Base-by-base conservation (phyloP, 2,888 invertebrate species). In the Tortricodes alternella region DNA sequence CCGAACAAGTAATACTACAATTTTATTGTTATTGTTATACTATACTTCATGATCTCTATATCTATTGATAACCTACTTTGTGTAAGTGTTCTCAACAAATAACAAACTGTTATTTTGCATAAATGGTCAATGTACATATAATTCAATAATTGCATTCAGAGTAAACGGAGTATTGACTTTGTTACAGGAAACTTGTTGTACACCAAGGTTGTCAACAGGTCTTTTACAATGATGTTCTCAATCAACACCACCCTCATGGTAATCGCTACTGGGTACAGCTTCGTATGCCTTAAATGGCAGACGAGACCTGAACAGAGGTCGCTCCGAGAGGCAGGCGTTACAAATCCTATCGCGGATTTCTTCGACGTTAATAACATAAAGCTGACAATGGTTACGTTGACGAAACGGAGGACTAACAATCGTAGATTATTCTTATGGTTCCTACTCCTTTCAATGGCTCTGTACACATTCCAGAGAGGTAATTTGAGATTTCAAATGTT, bases 381-480 rank as follows among this genome's bases (percentile, higher is more conserved):
- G 7, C 92, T 92, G 19, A 95, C 96, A 0, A 59, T 94, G 1
- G 78, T 75, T 8, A 94, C 95, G 0, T 70, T 96, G 3, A 78
- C 91, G 0, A 95, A 93, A 68, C 89, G 80, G 39, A 89, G 96
- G 8, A 70, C 84, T 0, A 86, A 92, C 3, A 91, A 92, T 58
- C 84, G 93, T 7, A 91, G 95, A 61, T 71, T 92, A 24, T 94
- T 93, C 63, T 78, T 96, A 2, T 92, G 94, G 80, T 85, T 96
- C 29, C 78, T 96, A n/a, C 91, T 96, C 8, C 68, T 94, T 7
- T 92, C 94, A 13, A 96, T 96, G 95, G 93, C 93, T 0, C 87
- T 96, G 46, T 96, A 96, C 68, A 95, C 96, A 44, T 96, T 96
- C 74, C 96, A 96, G 78, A 92, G 96, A 73, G 92, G 92, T 92